Evolutionary conservation across 1,140 invertebrate genomes (phyloP).

Genomic region (Drosophila sucinea): DNA sequence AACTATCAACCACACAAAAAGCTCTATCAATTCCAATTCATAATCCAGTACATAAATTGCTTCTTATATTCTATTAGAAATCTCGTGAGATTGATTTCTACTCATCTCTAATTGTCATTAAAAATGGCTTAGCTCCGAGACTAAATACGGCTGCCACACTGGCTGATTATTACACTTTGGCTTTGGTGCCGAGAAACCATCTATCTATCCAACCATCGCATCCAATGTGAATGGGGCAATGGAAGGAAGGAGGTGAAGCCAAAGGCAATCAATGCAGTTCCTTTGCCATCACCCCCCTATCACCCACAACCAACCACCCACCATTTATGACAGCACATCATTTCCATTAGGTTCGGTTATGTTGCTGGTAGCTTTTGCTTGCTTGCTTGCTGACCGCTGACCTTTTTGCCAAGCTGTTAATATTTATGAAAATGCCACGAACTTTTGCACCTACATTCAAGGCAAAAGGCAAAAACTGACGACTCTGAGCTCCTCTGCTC

Average conservation of each 20-base stretch:
- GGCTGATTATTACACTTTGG: constrained; percentile 48
- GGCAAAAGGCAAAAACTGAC: background rate
- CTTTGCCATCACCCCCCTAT: background rate
- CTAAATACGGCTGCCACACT: constrained; percentile 55
- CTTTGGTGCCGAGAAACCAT: constrained; percentile 3
- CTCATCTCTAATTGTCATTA: constrained; percentile 50
- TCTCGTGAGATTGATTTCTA: background rate
- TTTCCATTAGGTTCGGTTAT: constrained; percentile 47
- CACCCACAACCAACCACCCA: background rate
- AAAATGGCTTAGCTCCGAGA: constrained; percentile 54
- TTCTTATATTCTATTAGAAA: too few relatives aligned
- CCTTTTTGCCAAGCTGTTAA: constrained; percentile 56
- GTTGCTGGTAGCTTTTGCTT: background rate
- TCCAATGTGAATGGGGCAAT: constrained; percentile 31
- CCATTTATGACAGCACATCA: constrained; percentile 37
- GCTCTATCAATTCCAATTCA: too few relatives aligned
- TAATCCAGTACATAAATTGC: too few relatives aligned
- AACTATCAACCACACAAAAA: too few relatives aligned
- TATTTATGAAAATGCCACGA: constrained; percentile 65
- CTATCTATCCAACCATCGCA: background rate
- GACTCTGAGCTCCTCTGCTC: background rate
- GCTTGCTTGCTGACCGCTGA: constrained; percentile 26
- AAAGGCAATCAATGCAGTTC: constrained; percentile 50
- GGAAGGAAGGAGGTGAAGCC: constrained; percentile 21
- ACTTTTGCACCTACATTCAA: constrained; percentile 41